Base-by-base conservation (phyloP, 2,113 vertebrate genomes). In the Pelecanus crispus region DNA sequence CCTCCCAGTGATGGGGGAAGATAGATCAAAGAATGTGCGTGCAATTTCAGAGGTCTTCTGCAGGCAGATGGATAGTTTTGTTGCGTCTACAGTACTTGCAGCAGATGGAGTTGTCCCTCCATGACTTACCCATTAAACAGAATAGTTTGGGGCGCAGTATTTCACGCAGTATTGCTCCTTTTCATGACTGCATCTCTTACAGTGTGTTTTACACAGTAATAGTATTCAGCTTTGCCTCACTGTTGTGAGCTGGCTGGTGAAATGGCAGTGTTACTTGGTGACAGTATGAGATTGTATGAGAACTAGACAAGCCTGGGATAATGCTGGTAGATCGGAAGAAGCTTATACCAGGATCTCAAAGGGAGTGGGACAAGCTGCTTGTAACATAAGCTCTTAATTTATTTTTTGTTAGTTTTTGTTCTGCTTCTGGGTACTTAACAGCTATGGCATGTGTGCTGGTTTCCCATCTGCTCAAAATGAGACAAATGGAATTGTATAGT, bases 391-490 rank as follows among this genome's bases (percentile, higher is more conserved):
- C 53, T 88, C 74, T 67, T 85, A 49, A 84, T 90, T 82, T 90
- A 68, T 58, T 79, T 92, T 86, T 83, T 85, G 73, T 84, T 84
- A 77, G 86, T 36, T 81, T 90, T 91, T 78, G 44, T 85, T 88
- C 74, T 85, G 87, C 79, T 92, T 81, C 83, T 94, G 90, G 78
- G 83, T 77, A 71, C 53, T 94, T 81, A 68, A 67, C 68, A 88
- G 67, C 79, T 55, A 47, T 45, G 45, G 82, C 81, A 61, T 61
- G 31, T 53, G 82, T 84, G 68, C 56, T 72, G 56, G 22, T 25
- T 72, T 72, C 79, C 83, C 74, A 73, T 87, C 31, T 66, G 90
- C 79, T 90, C 83, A 47, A 17, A 75, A 62, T n/a, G 70, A 83
- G 63, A 44, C 38, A 36, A 67, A 74, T 19, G 59, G 44, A 85